Percentiles rank a stretch among this genome's conserved stretches.
Evolutionary conservation across 2,113 vertebrate species (phyloP).

Genomic region (Mormoops blainvillei): DNA sequence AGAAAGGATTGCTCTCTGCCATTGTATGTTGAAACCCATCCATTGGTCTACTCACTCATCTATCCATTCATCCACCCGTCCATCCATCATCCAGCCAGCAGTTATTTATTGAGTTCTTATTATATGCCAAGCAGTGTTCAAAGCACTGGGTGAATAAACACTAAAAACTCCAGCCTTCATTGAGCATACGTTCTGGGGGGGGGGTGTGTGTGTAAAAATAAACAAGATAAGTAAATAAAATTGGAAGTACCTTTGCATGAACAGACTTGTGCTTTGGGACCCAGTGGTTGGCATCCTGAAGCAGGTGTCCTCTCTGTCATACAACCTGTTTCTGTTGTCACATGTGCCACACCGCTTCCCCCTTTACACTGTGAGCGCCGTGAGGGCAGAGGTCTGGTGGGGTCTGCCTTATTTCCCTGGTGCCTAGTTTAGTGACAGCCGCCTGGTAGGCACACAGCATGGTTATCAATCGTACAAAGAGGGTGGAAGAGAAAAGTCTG

Average conservation of each 20-base stretch:
- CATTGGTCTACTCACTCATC: not conserved
- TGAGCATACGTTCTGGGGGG: not conserved
- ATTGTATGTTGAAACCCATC: constrained; percentile 7
- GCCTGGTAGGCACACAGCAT: not conserved
- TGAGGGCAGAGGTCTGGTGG: not conserved
- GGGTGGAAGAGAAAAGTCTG: not conserved
- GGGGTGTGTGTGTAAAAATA: not conserved
- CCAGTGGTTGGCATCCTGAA: not conserved
- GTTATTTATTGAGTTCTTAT: constrained; percentile 33
- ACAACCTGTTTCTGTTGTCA: not conserved
- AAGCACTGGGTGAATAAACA: not conserved
- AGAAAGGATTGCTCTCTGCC: not conserved
- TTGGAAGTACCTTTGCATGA: not conserved
- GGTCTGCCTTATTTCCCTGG: not conserved
- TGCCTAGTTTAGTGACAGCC: not conserved
- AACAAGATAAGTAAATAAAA: constrained; percentile 8
- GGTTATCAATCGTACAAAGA: not conserved
- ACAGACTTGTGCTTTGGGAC: not conserved
- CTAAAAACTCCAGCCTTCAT: not conserved
- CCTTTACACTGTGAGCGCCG: not conserved
- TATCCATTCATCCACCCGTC: not conserved
- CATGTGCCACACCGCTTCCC: not conserved
- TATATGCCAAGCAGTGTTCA: not conserved
- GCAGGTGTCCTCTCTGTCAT: not conserved
- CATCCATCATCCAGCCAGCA: not conserved